These are phyloP conservation scores for Halictus quadricinctus DNA, from an alignment of 2,888 invertebrate genomes.

Conservation along the genomic window DNA sequence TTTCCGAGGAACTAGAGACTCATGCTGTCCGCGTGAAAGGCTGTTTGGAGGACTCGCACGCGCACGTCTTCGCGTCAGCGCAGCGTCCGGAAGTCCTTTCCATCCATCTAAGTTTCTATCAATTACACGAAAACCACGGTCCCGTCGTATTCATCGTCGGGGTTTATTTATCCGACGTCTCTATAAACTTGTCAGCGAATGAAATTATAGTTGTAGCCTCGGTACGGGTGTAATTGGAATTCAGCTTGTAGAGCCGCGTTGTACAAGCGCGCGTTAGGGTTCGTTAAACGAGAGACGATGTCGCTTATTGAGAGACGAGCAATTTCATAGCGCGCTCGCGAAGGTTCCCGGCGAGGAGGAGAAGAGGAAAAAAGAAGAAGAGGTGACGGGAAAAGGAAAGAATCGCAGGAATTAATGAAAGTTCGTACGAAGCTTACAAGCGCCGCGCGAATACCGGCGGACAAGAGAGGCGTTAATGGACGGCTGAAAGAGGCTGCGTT, in stretches of 20 bases:
- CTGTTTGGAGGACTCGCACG: not conserved
- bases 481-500: conserved; percentile 64
- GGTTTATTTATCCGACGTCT: conserved; percentile 15
- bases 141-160: not conserved
- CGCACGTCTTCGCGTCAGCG: not conserved
- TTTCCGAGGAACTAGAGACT: not conserved
- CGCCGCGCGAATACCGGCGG: conserved; percentile 54
- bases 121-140: conserved; percentile 23
- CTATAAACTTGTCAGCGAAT: conserved; percentile 43
- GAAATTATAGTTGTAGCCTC: conserved; percentile 28
- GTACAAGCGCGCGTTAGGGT: not conserved
- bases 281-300: conserved; percentile 32
- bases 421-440: conserved; percentile 53
- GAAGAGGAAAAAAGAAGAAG: not conserved
- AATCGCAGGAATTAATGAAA: conserved; percentile 62
- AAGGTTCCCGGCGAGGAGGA: not conserved
- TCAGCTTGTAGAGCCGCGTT: conserved; percentile 3
- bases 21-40: not conserved
- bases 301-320: conserved; percentile 2
- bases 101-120: conserved; percentile 26
- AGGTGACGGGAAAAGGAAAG: not conserved
- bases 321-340: conserved; percentile 31
- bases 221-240: conserved; percentile 42
- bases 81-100: not conserved
- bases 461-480: conserved; percentile 67